Percentiles rank a stretch among this genome's conserved stretches.
phyloP scores from a whole-genome alignment of 2,113 vertebrate species.

The Cochlearius cochlearius region DNA sequence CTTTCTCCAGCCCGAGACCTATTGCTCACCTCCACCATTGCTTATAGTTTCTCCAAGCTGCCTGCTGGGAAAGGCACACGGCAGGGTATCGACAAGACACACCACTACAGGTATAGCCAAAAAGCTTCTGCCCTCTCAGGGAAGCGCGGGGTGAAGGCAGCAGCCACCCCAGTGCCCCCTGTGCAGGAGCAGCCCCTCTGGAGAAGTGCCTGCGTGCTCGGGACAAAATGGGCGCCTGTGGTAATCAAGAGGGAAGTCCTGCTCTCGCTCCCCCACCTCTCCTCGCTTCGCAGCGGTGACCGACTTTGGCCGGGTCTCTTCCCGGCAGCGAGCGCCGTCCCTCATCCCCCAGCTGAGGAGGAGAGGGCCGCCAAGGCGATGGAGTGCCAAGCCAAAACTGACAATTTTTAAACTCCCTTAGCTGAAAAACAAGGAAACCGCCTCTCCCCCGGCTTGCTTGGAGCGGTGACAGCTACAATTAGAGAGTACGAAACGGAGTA shows the following conservation, averaged over 20 bases:
- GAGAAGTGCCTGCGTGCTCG: accelerated
- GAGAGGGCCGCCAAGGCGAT: not conserved
- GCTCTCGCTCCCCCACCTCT: not conserved
- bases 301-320: not conserved
- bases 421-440: not conserved
- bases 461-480: not conserved
- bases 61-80: not conserved
- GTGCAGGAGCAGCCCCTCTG: not conserved
- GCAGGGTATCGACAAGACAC: accelerated
- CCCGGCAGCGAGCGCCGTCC: not conserved
- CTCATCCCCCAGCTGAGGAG: not conserved
- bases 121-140: not conserved
- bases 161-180: not conserved
- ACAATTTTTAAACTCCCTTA: not conserved
- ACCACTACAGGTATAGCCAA: not conserved
- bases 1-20: not conserved
- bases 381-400: not conserved
- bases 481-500: not conserved
- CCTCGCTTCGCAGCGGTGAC: not conserved
- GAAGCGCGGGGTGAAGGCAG: accelerated
- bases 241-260: not conserved
- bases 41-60: not conserved
- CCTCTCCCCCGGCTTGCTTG: not conserved
- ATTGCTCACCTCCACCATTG: accelerated
- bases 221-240: accelerated